Percentiles rank a stretch among this genome's conserved stretches.
Conservation (phyloP, 2,797 vertebrate genomes). For the Coreius guichenoti region DNA sequence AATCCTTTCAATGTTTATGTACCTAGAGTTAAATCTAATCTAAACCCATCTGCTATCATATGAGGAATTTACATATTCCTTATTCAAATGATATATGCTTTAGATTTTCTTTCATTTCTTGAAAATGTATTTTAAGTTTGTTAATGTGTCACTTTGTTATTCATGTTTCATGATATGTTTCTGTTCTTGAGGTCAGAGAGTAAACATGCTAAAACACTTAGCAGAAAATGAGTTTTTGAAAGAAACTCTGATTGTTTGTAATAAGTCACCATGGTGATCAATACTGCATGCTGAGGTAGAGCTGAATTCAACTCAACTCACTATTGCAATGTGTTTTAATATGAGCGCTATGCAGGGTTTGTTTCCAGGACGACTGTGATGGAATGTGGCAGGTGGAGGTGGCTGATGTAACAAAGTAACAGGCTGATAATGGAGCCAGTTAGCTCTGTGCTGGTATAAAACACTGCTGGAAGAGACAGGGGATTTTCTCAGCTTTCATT, state of each 20-base stretch:
- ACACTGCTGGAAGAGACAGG: neutral
- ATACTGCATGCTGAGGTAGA: neutral
- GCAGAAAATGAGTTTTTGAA: neutral
- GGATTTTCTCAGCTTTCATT: conserved; percentile 5
- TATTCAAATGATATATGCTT: neutral
- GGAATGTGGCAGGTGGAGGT: conserved; percentile 54
- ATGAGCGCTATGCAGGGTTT: conserved; percentile 22
- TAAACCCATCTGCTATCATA: neutral
- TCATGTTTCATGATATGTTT: neutral
- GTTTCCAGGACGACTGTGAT: conserved; percentile 58
- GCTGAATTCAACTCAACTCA: neutral
- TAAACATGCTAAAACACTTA: conserved; percentile 5
- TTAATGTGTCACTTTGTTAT: neutral
- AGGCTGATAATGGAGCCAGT: conserved; percentile 54
- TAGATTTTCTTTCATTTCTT: neutral
- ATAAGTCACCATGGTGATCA: conserved; percentile 32
- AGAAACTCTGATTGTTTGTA: conserved; percentile 38
- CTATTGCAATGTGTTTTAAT: conserved; percentile 37
- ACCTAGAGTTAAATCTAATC: neutral
- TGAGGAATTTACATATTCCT: neutral
- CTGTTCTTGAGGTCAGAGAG: neutral
- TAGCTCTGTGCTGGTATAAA: conserved; percentile 51
- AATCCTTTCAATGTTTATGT: neutral
- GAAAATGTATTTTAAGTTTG: neutral
- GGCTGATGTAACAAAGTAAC: conserved; percentile 50